These are phyloP conservation scores for Nematostella vectensis DNA, from an alignment of 92 coral and sea anemone species.

Conservation along the genomic window DNA sequence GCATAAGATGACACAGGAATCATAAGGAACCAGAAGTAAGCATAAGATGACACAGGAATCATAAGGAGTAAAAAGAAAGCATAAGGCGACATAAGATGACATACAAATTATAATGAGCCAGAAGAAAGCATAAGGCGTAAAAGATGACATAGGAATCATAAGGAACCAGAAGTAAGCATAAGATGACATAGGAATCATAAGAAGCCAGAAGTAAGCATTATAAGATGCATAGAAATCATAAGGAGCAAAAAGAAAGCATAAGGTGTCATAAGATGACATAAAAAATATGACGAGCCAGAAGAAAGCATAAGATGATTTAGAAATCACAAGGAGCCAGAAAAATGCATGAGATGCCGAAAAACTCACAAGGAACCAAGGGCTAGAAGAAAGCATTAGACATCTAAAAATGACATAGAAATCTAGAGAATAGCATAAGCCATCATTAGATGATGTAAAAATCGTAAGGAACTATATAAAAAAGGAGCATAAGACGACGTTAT, in stretches of 20 bases:
- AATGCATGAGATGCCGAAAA: background rate
- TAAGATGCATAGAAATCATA: background rate
- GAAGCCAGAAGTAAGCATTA: background rate
- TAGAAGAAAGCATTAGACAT: background rate
- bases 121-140: slow-evolving; percentile 8
- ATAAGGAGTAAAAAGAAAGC: background rate
- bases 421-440: too few species aligned
- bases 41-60: background rate
- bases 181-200: background rate
- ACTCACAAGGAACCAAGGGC: background rate
- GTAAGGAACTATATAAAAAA: slow-evolving; percentile 76
- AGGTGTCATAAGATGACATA: too few species aligned
- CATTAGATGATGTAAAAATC: too few species aligned
- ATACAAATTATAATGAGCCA: slow-evolving; percentile 95
- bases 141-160: background rate
- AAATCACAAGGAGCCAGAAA: slow-evolving; percentile 81
- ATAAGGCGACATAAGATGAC: too few species aligned
- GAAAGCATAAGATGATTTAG: too few species aligned
- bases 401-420: background rate
- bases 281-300: slow-evolving; percentile 8
- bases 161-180: background rate
- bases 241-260: too few species aligned
- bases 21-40: background rate
- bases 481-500: background rate
- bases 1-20: background rate